A percentile compares a stretch with the other conserved stretches of the same genome.
phyloP scores from a whole-genome alignment of 2,113 vertebrate species.

The Rhinoderma darwinii region DNA sequence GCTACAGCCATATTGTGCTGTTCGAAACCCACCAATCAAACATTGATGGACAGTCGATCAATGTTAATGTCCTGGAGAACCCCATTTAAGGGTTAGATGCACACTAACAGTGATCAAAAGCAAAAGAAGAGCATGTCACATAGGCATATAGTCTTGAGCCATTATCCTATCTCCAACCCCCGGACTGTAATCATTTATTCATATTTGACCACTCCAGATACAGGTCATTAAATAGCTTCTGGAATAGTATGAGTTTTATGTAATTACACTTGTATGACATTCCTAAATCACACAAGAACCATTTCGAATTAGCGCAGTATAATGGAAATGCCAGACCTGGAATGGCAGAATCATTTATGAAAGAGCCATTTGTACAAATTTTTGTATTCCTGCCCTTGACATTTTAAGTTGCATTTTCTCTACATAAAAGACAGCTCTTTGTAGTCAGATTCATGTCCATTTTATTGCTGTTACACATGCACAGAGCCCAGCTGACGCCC shows the following conservation, averaged over 20 bases:
- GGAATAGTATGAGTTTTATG: background rate
- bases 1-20: background rate
- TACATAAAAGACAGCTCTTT: background rate
- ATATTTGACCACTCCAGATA: background rate
- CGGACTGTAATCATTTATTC: background rate
- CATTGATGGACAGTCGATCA: background rate
- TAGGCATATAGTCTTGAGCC: background rate
- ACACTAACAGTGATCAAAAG: too few relatives aligned
- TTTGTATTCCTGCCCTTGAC: conserved; percentile 35
- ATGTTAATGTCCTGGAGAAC: too few relatives aligned
- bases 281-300: background rate
- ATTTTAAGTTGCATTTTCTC: conserved; percentile 7
- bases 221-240: background rate
- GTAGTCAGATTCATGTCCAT: background rate
- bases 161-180: background rate
- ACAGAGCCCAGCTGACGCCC: background rate
- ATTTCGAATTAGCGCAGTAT: background rate
- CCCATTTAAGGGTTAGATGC: too few relatives aligned
- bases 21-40: too few relatives aligned
- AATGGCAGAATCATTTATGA: background rate
- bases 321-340: conserved; percentile 33
- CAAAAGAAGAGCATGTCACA: background rate
- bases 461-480: background rate
- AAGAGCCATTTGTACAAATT: conserved; percentile 3
- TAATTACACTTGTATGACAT: background rate